Evolutionary conservation across 37 sponge, comb jelly and placozoan species (phyloP).

Genomic region (Aphrocallistes beatrix): DNA sequence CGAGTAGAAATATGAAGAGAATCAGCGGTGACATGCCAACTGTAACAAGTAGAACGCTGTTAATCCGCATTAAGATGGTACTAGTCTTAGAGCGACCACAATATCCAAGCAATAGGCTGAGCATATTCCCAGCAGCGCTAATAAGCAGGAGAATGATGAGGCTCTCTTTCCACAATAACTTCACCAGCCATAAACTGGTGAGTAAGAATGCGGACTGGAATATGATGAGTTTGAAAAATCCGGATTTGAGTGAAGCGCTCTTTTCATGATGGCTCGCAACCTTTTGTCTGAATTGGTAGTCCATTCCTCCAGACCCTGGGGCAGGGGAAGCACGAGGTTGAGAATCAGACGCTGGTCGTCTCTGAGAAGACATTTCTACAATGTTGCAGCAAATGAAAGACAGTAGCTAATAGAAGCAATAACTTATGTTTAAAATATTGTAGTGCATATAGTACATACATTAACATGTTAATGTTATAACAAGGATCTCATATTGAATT

Average conservation of each 20-base stretch:
- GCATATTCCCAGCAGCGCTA: neutral
- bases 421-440: no score
- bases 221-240: neutral
- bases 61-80: neutral
- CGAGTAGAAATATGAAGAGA: neutral
- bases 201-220: neutral
- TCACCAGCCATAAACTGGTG: neutral
- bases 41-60: neutral
- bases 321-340: no score
- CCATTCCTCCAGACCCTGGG: slow-evolving; percentile 4
- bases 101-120: neutral
- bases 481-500: no score
- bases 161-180: neutral
- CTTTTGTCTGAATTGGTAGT: neutral
- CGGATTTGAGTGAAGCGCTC: neutral
- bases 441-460: no score
- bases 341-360: no score
- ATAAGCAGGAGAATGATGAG: neutral
- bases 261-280: neutral
- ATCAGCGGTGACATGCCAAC: neutral
- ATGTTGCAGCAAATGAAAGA: no score
- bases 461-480: no score
- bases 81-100: neutral
- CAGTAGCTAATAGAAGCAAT: no score
- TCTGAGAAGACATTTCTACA: no score